These are phyloP conservation scores for Myodes glareolus DNA, from an alignment of 2,113 vertebrate species.

Conservation along the genomic window DNA sequence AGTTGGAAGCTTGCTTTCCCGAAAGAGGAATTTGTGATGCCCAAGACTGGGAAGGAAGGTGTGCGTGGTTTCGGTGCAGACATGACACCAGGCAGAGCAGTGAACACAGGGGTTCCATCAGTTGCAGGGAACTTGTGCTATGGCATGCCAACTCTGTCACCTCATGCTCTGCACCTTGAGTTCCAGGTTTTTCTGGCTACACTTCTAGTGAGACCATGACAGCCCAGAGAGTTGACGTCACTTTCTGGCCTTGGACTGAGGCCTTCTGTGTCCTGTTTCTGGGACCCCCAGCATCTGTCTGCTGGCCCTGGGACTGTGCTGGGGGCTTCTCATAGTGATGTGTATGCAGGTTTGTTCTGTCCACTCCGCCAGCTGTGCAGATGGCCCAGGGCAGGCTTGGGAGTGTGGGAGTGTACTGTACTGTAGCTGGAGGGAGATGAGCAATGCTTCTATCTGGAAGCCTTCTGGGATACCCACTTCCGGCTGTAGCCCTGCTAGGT, in stretches of 20 bases:
- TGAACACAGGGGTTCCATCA: rapidly evolving
- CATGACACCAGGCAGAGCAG: rapidly evolving
- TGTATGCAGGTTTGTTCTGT: rapidly evolving
- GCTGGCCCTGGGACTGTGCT: background rate
- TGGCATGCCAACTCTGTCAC: rapidly evolving
- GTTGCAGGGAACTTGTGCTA: rapidly evolving
- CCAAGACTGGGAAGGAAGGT: rapidly evolving
- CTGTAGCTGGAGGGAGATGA: background rate
- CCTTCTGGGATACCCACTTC: background rate
- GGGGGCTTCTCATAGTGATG: rapidly evolving
- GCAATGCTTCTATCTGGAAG: background rate
- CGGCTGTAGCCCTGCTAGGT: rapidly evolving
- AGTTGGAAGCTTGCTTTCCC: rapidly evolving
- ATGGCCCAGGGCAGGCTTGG: background rate
- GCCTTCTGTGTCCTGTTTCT: background rate
- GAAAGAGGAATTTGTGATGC: background rate
- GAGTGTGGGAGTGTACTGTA: background rate
- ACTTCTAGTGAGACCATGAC: rapidly evolving
- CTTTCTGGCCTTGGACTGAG: background rate
- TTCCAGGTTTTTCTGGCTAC: rapidly evolving
- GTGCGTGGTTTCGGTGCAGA: background rate
- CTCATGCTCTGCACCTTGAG: rapidly evolving
- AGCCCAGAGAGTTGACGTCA: rapidly evolving
- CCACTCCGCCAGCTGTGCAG: background rate
- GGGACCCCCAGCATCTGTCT: background rate